Base-by-base conservation (phyloP, 2,797 vertebrate genomes). In the Crax fasciolata region DNA sequence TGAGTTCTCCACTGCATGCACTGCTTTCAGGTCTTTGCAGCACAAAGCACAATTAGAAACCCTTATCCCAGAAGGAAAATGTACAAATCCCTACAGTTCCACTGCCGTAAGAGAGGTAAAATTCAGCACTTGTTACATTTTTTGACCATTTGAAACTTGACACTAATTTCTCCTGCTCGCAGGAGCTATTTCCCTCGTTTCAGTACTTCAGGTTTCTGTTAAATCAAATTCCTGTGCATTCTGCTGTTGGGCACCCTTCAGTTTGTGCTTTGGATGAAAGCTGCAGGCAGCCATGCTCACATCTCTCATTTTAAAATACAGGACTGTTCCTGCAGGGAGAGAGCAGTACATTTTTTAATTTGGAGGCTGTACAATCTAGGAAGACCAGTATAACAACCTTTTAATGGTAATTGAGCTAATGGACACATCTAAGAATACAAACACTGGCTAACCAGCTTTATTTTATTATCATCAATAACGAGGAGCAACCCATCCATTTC, bases 401-500 rank as follows among this genome's bases (percentile, higher is more conserved):
- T 73, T 66, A 70, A 80, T 30, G 23, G 11, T 46, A 93, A 30
- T 2, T 28, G 51, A 58, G 15, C 41, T 92, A 78, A 94, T 23
- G 51, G 71, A 76, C 25, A 57, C 1, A 1, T 41, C 28, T 80
- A 80, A 84, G 39, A 70, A 83, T 55, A 83, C n/a, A 72, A 90
- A 51, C 21, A 68, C 25, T 61, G 46, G 13, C 57, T 87, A 90
- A 74, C 38, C 49, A 67, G 20, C n/a, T 75, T 68, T 78, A 86
- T 71, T 92, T 89, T 96, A 89, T 80, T 54, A 71, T 43, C 51
- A 66, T 25, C n/a, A 80, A 81, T 81, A 91, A 82, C 25, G 51
- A 84, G 62, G 25, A 63, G 87, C 57, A 86, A 75, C 38, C 16
- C 49, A 48, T 73, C 93, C 71, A 48, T 83, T 94, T 93, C 49